These are phyloP conservation scores for Pygoscelis antarcticus DNA, from an alignment of 2,113 vertebrate genomes.

Conservation along the genomic window DNA sequence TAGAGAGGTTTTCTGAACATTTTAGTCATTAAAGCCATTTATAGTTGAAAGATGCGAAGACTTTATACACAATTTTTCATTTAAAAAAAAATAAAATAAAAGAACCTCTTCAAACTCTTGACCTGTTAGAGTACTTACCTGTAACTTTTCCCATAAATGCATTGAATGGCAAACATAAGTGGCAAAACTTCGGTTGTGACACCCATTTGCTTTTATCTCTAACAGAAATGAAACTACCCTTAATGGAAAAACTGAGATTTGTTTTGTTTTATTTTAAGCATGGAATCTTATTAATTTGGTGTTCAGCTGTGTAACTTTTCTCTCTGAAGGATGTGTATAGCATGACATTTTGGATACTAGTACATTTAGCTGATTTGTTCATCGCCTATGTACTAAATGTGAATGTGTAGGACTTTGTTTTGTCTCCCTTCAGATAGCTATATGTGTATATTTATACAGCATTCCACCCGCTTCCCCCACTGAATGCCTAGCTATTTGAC, in stretches of 20 bases:
- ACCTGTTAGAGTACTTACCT: not conserved
- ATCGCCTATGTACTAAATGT: not conserved
- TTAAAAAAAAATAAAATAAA: not conserved
- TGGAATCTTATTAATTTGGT: not conserved
- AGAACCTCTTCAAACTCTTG: not conserved
- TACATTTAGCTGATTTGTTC: not conserved
- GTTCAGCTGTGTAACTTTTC: not conserved
- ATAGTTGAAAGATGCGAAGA: not conserved
- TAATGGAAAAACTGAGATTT: not conserved
- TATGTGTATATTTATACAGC: slow-evolving; percentile 54
- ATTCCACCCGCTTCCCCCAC: slow-evolving; percentile 10
- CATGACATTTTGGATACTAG: not conserved
- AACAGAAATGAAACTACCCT: not conserved
- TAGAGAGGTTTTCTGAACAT: not conserved
- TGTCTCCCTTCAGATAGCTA: slow-evolving; percentile 24
- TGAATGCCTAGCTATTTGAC: slow-evolving; percentile 24
- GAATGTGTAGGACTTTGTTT: slow-evolving; percentile 32
- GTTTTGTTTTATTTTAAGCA: not conserved
- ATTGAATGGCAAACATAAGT: not conserved
- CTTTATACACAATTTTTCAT: not conserved
- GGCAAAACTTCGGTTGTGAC: not conserved
- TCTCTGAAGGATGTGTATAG: not conserved
- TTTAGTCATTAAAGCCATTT: not conserved
- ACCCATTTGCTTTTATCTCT: not conserved
- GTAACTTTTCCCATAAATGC: not conserved